Evolutionary conservation across 2,888 invertebrate genomes (phyloP).

Genomic region (Andrena minutula): DNA sequence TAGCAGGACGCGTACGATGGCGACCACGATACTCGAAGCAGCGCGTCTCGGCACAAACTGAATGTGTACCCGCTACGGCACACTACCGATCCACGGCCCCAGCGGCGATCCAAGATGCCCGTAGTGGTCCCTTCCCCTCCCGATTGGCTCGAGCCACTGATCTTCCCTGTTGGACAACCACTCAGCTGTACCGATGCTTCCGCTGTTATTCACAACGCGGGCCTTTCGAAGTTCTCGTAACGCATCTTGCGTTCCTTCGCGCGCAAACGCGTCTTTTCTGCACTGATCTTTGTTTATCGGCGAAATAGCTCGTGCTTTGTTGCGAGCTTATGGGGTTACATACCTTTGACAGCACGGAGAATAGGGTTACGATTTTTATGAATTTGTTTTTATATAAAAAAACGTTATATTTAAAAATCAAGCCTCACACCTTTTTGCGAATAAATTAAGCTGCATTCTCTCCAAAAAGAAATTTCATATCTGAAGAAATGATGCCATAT

Average conservation of each 20-base stretch:
- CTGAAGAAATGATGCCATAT: too few relatives aligned
- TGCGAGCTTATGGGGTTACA: neutral
- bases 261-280: neutral
- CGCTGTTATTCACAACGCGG: constrained; percentile 44
- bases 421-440: too few relatives aligned
- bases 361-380: too few relatives aligned
- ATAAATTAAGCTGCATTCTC: too few relatives aligned
- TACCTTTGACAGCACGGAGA: too few relatives aligned
- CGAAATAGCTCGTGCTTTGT: neutral
- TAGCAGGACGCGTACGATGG: neutral
- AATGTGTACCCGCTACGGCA: constrained; percentile 59
- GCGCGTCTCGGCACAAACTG: constrained; percentile 77
- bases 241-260: neutral
- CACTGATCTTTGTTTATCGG: neutral
- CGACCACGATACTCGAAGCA: constrained; percentile 45
- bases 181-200: constrained; percentile 43
- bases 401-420: too few relatives aligned
- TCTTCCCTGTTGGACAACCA: constrained; percentile 57
- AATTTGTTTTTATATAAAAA: too few relatives aligned
- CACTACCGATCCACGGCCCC: constrained; percentile 56
- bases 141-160: constrained; percentile 56
- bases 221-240: constrained; percentile 42
- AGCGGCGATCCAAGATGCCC: constrained; percentile 54
- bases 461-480: too few relatives aligned
- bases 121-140: constrained; percentile 53